Conservation (phyloP, 2,113 vertebrate species). For the Rattus rattus region DNA sequence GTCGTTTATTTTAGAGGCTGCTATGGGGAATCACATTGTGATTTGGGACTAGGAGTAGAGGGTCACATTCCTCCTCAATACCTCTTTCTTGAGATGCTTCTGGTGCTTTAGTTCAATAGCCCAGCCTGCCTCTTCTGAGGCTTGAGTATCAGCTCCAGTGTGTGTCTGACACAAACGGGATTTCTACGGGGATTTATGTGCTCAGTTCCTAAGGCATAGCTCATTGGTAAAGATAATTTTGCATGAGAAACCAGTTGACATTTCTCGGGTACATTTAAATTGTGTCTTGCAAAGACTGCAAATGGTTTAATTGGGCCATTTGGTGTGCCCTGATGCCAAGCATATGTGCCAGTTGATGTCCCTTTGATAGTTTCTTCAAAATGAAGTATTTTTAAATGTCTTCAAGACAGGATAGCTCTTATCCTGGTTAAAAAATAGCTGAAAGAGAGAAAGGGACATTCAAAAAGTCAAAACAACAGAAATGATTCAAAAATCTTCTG, state of each 20-base stretch:
- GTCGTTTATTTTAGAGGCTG: not conserved
- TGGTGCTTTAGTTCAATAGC: not conserved
- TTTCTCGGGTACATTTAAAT: constrained; percentile 66
- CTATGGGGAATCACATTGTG: not conserved
- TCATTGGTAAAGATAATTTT: constrained; percentile 60
- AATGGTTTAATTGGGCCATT: constrained; percentile 64
- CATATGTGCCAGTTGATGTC: constrained; percentile 60
- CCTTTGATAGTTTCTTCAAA: constrained; percentile 71
- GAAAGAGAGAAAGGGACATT: constrained; percentile 60
- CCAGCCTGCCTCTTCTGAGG: not conserved
- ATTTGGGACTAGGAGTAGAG: not conserved
- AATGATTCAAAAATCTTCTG: constrained; percentile 57
- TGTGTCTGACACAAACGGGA: not conserved
- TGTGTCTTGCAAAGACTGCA: constrained; percentile 4
- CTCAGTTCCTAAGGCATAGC: constrained; percentile 4
- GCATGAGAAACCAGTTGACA: constrained; percentile 58
- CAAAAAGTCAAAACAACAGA: constrained; percentile 73
- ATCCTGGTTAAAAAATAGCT: constrained; percentile 57
- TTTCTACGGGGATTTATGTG: constrained; percentile 35
- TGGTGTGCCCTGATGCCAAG: constrained; percentile 64
- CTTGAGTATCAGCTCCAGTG: not conserved
- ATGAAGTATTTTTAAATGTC: constrained; percentile 73
- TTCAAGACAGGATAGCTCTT: constrained; percentile 64
- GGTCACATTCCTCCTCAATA: not conserved
- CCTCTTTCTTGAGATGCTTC: accelerated